A percentile compares a stretch with the other conserved stretches of the same genome.
Evolutionary conservation across 2,113 vertebrate species (phyloP).

Genomic region (Microtus pennsylvanicus): DNA sequence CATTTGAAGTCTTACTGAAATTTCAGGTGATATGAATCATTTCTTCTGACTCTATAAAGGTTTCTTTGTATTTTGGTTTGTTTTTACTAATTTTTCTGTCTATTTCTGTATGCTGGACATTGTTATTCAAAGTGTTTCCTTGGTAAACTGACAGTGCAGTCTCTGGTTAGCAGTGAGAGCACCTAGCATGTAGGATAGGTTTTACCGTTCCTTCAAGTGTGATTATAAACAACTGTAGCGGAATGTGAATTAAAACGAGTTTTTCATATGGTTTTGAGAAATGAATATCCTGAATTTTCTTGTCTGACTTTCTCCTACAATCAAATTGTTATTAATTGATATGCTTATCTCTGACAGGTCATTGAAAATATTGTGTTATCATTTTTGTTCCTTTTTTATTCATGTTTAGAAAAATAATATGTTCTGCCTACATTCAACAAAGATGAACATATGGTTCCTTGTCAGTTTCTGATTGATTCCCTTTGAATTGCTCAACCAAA

Average conservation of each 20-base stretch:
- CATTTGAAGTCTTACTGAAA: not conserved
- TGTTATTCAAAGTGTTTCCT: not conserved
- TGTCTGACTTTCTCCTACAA: not conserved
- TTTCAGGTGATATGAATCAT: not conserved
- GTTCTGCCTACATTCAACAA: not conserved
- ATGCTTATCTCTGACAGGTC: not conserved
- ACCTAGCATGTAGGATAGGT: not conserved
- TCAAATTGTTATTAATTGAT: conserved; percentile 20
- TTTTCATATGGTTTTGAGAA: too few species aligned
- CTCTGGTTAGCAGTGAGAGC: not conserved
- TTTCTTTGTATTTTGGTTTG: not conserved
- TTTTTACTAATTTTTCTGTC: not conserved
- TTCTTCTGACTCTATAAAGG: not conserved
- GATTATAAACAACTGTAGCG: not conserved
- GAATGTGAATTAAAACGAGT: too few species aligned
- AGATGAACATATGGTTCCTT: conserved; percentile 54
- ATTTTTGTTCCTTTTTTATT: conserved; percentile 16
- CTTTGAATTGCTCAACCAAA: conserved; percentile 41
- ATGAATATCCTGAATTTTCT: too few species aligned
- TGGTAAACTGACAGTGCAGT: not conserved
- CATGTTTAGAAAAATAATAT: conserved; percentile 16
- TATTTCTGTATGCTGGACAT: not conserved
- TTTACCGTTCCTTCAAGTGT: not conserved
- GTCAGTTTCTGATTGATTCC: conserved; percentile 46
- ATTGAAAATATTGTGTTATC: conserved; percentile 10